Conservation (phyloP, 2,888 invertebrate genomes). For the Lasioglossum lativentre region DNA sequence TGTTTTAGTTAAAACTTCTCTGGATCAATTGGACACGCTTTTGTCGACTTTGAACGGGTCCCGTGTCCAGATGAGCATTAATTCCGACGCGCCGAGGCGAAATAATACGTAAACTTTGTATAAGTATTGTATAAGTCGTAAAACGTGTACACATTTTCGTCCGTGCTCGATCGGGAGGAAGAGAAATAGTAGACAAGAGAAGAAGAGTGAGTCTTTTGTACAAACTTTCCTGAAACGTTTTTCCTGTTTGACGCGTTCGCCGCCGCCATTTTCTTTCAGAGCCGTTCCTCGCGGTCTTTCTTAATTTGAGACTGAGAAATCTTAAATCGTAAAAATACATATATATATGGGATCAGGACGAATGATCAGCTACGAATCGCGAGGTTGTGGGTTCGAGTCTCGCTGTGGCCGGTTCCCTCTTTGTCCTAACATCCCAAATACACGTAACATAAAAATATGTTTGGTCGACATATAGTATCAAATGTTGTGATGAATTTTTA, state of each 20-base stretch:
- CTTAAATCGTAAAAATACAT: not conserved
- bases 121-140: constrained; percentile 61
- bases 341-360: too few species aligned
- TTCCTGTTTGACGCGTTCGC: not conserved
- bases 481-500: not conserved
- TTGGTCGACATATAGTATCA: not conserved
- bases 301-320: not conserved
- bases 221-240: constrained; percentile 55
- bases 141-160: constrained; percentile 65
- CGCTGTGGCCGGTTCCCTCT: too few species aligned
- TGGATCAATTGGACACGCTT: not conserved
- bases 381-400: too few species aligned
- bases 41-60: not conserved
- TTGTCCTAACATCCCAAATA: not conserved
- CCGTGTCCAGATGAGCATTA: constrained; percentile 40
- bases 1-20: constrained; percentile 34
- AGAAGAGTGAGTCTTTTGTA: constrained; percentile 52
- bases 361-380: too few species aligned
- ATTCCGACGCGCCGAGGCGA: constrained; percentile 33
- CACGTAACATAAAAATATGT: not conserved
- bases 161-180: constrained; percentile 50
- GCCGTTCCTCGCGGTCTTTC: not conserved
- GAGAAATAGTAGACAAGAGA: constrained; percentile 28
- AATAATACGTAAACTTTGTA: constrained; percentile 63
- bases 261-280: not conserved